A percentile compares a stretch with the other conserved stretches of the same genome.
Conservation (phyloP, 2,113 vertebrate genomes). For the Helogale parvula region DNA sequence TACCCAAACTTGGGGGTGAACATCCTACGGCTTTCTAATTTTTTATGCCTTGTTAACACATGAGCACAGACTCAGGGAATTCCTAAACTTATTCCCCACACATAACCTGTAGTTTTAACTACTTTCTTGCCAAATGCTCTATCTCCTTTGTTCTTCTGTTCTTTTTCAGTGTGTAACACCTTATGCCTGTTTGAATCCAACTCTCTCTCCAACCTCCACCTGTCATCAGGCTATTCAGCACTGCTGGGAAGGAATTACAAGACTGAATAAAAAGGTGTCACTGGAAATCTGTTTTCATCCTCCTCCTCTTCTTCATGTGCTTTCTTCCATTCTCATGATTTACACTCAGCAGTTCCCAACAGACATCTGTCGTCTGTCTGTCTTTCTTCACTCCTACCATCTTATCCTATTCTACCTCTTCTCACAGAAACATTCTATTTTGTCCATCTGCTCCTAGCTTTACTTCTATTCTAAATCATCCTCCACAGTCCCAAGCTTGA, state of each 20-base stretch:
- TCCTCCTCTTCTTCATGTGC: neutral
- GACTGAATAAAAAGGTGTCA: neutral
- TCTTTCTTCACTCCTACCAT: too few relatives aligned
- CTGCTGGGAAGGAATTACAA: neutral
- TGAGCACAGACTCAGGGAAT: too few relatives aligned
- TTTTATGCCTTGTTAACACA: too few relatives aligned
- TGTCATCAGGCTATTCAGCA: neutral
- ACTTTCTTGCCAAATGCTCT: neutral
- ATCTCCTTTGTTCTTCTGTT: neutral
- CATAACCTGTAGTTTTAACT: neutral
- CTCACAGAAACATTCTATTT: neutral
- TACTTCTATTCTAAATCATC: neutral
- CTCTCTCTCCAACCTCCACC: neutral
- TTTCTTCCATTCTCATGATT: neutral
- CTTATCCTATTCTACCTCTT: neutral
- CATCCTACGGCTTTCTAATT: too few relatives aligned
- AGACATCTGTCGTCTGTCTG: neutral
- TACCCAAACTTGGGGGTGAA: too few relatives aligned
- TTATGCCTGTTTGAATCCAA: neutral
- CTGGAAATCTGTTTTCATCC: neutral
- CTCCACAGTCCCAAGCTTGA: neutral
- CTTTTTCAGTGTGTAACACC: neutral
- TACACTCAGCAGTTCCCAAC: neutral
- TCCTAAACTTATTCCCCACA: too few relatives aligned
- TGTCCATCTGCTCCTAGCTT: neutral